Base-by-base conservation (phyloP, 2,888 invertebrate species). In the Hypomecis punctinalis region DNA sequence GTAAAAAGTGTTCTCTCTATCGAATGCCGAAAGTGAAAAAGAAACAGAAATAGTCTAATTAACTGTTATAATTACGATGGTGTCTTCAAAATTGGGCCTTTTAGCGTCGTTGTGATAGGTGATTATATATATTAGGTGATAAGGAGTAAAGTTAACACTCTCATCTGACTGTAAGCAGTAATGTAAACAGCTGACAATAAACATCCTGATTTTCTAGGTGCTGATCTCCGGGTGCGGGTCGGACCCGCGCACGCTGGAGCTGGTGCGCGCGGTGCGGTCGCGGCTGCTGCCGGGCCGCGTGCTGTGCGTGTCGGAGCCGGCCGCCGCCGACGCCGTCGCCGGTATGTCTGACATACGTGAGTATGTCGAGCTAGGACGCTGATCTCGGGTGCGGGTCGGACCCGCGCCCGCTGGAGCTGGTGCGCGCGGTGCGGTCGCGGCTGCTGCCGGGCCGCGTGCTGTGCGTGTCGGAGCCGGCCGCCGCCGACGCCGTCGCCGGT, bases 361-460 rank as follows among this genome's bases (percentile, higher is more conserved):
- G 89, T 90, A 66, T 67, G 42, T 59, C 42, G 11, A 11, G 64
- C 66, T 61, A 23, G 23, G 96, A 94, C 96, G 72, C 93, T 95
- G 76, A 94, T 96, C 70, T 94, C 95, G 97, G 97, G 6, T 93
- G 94, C 0, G 87, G 91, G 60, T 93, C 94, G 11, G 94, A 95
- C 76, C 94, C 95, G 35, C 95, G 95, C 67, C 96, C 96, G 0
- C 88, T 94, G 77, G 95, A 94, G 63, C 88, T 97, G 74, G 85
- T 97, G 42, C 93, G 94, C 68, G 95, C 94, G 68, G 94, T 96
- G 47, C 94, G 96, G 51, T 85, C 94, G 48, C 94, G 94, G 8
- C 93, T 95, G 72, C 89, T 96, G 72, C 96, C 96, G 0, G 96
- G 95, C 64, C 94, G 95, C 67, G 94, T 96, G 69, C 85, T 97